phyloP scores from a whole-genome alignment of 2,797 vertebrate species.

The Galaxias olidus region DNA sequence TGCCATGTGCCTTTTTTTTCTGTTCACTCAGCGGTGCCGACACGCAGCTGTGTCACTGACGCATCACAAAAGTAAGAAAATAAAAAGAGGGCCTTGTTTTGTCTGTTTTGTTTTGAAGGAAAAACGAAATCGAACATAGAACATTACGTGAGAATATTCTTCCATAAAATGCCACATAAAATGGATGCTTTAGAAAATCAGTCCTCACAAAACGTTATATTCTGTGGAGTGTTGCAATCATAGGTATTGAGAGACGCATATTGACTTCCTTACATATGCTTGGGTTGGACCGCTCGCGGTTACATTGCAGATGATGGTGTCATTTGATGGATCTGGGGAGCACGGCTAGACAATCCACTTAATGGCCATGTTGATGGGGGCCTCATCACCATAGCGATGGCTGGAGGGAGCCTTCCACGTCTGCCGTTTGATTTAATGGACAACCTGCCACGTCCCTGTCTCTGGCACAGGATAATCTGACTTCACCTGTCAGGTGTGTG shows the following conservation, averaged over 20 bases:
- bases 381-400: slow-evolving; percentile 33
- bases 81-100: slow-evolving; percentile 22
- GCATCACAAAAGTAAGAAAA: slow-evolving; percentile 31
- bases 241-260: no score
- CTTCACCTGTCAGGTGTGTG: slow-evolving; percentile 30
- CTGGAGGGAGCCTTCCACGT: slow-evolving; percentile 37
- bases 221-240: no score
- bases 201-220: no score
- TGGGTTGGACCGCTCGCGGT: background rate
- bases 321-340: background rate
- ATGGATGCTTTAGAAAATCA: no score
- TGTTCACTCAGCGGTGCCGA: slow-evolving; percentile 64
- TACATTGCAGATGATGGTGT: slow-evolving; percentile 5
- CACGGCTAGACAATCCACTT: slow-evolving; percentile 31
- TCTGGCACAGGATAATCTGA: slow-evolving; percentile 55
- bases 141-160: no score
- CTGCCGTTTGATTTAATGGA: slow-evolving; percentile 57
- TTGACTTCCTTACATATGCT: no score
- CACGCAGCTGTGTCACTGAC: slow-evolving; percentile 38
- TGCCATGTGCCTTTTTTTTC: slow-evolving; percentile 69
- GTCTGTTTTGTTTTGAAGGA: slow-evolving; percentile 13
- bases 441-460: slow-evolving; percentile 61
- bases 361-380: slow-evolving; percentile 40
- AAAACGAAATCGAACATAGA: background rate
- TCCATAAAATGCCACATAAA: no score